phyloP scores from a whole-genome alignment of 2,113 vertebrate genomes.

The Taxidea taxus region DNA sequence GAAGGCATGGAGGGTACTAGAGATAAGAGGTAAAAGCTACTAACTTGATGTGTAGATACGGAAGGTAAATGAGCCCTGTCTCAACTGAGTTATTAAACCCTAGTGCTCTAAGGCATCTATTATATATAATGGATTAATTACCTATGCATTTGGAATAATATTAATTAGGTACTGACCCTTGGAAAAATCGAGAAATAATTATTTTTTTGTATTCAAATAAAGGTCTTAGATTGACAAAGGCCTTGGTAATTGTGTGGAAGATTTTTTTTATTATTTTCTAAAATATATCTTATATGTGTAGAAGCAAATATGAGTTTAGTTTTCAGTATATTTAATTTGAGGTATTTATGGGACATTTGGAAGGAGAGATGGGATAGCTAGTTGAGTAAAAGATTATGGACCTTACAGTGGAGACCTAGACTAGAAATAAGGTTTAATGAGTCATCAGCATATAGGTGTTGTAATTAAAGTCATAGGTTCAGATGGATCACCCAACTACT shows the following conservation, averaged over 20 bases:
- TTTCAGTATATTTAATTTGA: not conserved
- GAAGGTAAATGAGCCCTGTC: not conserved
- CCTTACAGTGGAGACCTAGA: not conserved
- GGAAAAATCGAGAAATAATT: not conserved
- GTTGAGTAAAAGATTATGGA: not conserved
- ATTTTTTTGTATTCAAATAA: not conserved
- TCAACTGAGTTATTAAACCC: not conserved
- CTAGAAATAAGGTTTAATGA: not conserved
- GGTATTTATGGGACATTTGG: not conserved
- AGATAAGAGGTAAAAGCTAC: not conserved
- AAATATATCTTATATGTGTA: not conserved
- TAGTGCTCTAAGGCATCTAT: not conserved
- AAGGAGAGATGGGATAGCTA: not conserved
- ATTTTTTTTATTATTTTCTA: not conserved
- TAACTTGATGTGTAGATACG: not conserved
- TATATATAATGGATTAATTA: not conserved
- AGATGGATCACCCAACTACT: not conserved
- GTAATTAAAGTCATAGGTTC: not conserved
- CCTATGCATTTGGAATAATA: not conserved
- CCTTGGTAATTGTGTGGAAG: not conserved
- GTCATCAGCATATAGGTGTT: not conserved
- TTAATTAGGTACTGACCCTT: not conserved
- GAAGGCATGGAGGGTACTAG: not conserved
- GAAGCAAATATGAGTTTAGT: not conserved
- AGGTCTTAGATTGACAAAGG: not conserved